Base-by-base conservation (phyloP, 2,888 invertebrate genomes). In the Siphlonurus alternatus region DNA sequence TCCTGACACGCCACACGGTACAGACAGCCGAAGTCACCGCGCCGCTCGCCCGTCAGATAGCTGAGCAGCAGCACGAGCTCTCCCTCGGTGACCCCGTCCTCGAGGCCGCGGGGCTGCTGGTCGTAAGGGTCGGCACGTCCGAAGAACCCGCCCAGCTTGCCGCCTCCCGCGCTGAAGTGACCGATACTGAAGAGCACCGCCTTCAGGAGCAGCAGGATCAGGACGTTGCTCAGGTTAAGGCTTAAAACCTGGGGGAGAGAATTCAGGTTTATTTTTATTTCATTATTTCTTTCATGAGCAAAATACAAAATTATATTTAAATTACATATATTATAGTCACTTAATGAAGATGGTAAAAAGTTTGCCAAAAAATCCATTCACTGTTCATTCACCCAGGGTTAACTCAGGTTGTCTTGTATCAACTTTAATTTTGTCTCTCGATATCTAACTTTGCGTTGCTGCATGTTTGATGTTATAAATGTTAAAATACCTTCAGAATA, bases 181-280 rank as follows among this genome's bases (percentile, higher is more conserved):
- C 89, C 89, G 15, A 89, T 89, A 0, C 89, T 88, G 70, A 90
- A 83, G 66, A 92, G 87, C 5, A 92, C 76, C 0, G 88, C 88
- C 76, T 92, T 92, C 66, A 93, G 77, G 25, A 93, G 81, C 62
- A 92, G 79, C 64, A 92, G 79, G 66, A 92, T 85, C 61, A 92
- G 78, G 67, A 92, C 76, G 74, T 91, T 92, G 0, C 90, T 89
- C 65, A 92, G 75, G 76, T 92, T 92, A 63, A 92, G 76, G 70
- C 90, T 92, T 60, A 92, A 76, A 1, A 89, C 86, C 85, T 86
- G 75, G 1, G 3, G n/a, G n/a, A n/a, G n/a, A 18, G 18, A 19
- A 59, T 20, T 1, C 15, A 59, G n/a, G n/a, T n/a, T n/a, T n/a
- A n/a, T n/a, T n/a, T n/a, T n/a, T n/a, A n/a, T n/a, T n/a, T n/a